Evolutionary conservation across 2,113 vertebrate species (phyloP).

Genomic region (Hemiprocne comata): DNA sequence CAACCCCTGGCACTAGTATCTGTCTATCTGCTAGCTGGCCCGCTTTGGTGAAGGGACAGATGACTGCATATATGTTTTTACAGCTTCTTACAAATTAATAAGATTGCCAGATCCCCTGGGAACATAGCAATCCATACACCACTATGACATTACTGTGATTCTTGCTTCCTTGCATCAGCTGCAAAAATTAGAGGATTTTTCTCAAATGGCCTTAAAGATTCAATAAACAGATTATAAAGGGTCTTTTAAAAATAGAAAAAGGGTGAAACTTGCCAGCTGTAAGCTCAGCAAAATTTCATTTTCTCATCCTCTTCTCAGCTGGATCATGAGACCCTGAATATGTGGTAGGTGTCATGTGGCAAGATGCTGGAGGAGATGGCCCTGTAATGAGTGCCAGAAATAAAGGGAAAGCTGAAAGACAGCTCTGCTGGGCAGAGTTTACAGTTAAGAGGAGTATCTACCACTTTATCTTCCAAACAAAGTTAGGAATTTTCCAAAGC

Average conservation of each 20-base stretch:
- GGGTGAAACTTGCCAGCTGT: neutral
- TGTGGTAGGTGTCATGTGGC: neutral
- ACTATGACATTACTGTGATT: neutral
- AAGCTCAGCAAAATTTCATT: constrained; percentile 35
- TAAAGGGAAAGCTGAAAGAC: neutral
- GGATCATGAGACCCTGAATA: neutral
- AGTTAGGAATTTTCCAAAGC: neutral
- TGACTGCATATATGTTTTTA: neutral
- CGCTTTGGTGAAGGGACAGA: neutral
- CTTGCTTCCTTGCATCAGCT: neutral
- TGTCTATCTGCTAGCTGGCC: neutral
- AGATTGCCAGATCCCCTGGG: neutral
- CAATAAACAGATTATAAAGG: constrained; percentile 31
- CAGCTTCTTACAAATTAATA: neutral
- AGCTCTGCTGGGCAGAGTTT: neutral
- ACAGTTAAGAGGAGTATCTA: neutral
- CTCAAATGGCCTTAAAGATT: constrained; percentile 11
- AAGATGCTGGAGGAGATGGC: neutral
- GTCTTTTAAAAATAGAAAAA: constrained; percentile 22
- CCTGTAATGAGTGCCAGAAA: constrained; percentile 11
- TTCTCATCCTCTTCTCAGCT: neutral
- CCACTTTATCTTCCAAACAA: neutral
- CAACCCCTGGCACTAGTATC: neutral
- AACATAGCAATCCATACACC: neutral
- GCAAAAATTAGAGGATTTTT: neutral